Conservation (phyloP, 2,888 invertebrate genomes). For the Hirtodrosophila duncani region DNA sequence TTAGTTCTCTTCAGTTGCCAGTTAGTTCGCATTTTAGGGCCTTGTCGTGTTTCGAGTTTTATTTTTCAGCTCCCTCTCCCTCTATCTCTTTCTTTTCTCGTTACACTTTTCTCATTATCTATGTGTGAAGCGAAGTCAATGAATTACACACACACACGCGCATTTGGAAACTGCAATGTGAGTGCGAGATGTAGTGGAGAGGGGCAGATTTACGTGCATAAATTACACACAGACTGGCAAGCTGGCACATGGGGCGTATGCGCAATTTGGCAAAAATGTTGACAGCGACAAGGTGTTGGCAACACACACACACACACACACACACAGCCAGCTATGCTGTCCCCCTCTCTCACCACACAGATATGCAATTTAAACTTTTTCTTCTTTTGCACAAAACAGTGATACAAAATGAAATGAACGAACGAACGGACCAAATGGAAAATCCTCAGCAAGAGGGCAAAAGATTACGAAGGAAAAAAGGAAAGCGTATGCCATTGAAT, state of each 20-base stretch:
- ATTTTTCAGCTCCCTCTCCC: no score
- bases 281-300: slow-evolving; percentile 39
- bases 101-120: slow-evolving; percentile 59
- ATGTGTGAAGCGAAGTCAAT: slow-evolving; percentile 36
- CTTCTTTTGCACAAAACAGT: slow-evolving; percentile 12
- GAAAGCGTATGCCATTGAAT: slow-evolving; percentile 37
- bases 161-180: slow-evolving; percentile 22
- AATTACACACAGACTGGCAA: slow-evolving; percentile 43
- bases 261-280: slow-evolving; percentile 48
- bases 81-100: slow-evolving; percentile 24
- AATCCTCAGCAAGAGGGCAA: slow-evolving; percentile 2
- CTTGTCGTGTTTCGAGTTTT: slow-evolving; percentile 31
- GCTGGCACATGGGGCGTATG: slow-evolving; percentile 49
- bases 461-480: slow-evolving; percentile 22
- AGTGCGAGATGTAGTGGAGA: not conserved
- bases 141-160: slow-evolving; percentile 22
- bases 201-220: slow-evolving; percentile 39
- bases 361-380: slow-evolving; percentile 42
- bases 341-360: slow-evolving; percentile 1
- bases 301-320: slow-evolving; percentile 11
- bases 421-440: not conserved
- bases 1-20: not conserved
- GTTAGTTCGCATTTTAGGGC: not conserved
- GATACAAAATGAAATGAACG: not conserved
- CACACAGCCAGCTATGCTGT: not conserved